These are phyloP conservation scores for Drosophila flavopinicola DNA, from an alignment of 2,888 invertebrate species.

Conservation along the genomic window DNA sequence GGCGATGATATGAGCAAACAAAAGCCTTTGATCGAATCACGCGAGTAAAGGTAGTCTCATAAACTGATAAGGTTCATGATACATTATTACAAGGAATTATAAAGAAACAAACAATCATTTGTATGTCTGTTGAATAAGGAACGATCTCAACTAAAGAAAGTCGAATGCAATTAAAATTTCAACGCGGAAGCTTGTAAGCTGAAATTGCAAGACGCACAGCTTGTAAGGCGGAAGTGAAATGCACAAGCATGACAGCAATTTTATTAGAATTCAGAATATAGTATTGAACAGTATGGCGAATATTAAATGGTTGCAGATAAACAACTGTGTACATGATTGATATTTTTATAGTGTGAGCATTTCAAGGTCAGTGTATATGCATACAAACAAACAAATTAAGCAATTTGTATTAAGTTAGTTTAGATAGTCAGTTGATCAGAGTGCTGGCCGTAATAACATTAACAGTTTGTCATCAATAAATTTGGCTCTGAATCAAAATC, in stretches of 20 bases:
- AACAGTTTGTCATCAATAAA: too few relatives aligned
- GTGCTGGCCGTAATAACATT: too few relatives aligned
- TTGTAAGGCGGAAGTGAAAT: conserved; percentile 37
- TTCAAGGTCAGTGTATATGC: too few relatives aligned
- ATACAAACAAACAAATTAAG: too few relatives aligned
- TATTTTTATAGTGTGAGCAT: background rate
- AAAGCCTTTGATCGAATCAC: conserved; percentile 45
- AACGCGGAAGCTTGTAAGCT: conserved; percentile 43
- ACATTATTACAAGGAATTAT: conserved; percentile 6
- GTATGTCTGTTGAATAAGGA: conserved; percentile 2
- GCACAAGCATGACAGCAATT: conserved; percentile 12
- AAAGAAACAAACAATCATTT: background rate
- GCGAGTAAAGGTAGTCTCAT: conserved; percentile 30
- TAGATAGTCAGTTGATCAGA: too few relatives aligned
- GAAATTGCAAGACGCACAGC: conserved; percentile 14
- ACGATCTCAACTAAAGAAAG: conserved; percentile 7
- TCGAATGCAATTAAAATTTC: conserved; percentile 17
- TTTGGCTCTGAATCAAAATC: background rate
- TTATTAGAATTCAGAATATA: conserved; percentile 9
- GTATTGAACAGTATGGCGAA: background rate
- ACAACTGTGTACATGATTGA: conserved; percentile 1
- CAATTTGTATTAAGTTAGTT: too few relatives aligned
- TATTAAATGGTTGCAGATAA: background rate
- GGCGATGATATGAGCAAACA: conserved; percentile 41
- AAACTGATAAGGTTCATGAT: conserved; percentile 21